Conservation (phyloP, 1,140 invertebrate genomes). For the Atta colombica region DNA sequence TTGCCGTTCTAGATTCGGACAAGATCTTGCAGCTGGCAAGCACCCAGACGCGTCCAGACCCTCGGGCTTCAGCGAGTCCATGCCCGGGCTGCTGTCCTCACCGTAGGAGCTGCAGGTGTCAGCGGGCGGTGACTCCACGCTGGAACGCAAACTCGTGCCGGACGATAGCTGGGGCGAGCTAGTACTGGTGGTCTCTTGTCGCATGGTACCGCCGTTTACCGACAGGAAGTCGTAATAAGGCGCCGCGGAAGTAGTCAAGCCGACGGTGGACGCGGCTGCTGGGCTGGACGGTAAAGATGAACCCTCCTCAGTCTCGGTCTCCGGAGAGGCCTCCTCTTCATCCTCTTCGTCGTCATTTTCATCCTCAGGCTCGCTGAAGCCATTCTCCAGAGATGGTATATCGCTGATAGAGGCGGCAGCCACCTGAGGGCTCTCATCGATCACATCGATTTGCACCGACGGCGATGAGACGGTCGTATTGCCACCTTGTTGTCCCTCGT, state of each 20-base stretch:
- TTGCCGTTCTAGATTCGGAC: constrained; percentile 84
- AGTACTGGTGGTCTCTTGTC: constrained; percentile 84
- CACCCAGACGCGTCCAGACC: constrained; percentile 83
- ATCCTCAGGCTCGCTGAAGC: constrained; percentile 80
- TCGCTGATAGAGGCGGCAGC: constrained; percentile 52
- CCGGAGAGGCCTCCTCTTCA: constrained; percentile 72
- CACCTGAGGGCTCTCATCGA: not conserved
- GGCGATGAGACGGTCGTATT: constrained; percentile 53
- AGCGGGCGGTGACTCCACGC: constrained; percentile 79
- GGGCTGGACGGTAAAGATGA: constrained; percentile 83
- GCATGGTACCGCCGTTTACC: constrained; percentile 82
- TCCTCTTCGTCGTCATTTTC: constrained; percentile 68
- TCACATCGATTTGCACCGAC: constrained; percentile 64
- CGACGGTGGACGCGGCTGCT: constrained; percentile 77
- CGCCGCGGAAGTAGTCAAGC: constrained; percentile 64
- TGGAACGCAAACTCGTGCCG: constrained; percentile 71
- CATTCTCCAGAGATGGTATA: constrained; percentile 77
- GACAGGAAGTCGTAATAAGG: constrained; percentile 84
- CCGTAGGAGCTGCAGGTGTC: constrained; percentile 85
- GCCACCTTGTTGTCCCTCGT: constrained; percentile 8
- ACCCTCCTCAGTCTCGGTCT: constrained; percentile 82
- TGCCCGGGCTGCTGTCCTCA: constrained; percentile 73
- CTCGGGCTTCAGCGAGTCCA: constrained; percentile 85
- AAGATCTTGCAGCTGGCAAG: constrained; percentile 86
- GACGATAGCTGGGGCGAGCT: constrained; percentile 83